Conservation (phyloP, 2,888 invertebrate genomes). For the Eristalis pertinax region DNA sequence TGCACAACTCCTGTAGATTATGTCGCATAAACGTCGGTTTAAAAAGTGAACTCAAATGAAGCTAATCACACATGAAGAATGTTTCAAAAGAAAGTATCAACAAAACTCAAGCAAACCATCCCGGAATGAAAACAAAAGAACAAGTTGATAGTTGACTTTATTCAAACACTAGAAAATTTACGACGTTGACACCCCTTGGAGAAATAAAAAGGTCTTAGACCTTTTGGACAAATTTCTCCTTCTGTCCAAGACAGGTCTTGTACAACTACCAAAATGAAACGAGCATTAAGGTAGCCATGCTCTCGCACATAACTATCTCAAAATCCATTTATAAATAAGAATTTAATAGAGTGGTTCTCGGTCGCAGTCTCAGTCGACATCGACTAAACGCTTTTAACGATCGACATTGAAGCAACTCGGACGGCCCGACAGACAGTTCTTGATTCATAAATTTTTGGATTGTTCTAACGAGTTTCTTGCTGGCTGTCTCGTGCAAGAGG, state of each 20-base stretch:
- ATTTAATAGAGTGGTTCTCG: not conserved
- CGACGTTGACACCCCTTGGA: not conserved
- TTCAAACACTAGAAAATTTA: not conserved
- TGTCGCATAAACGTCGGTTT: too few relatives aligned
- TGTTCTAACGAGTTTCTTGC: not conserved
- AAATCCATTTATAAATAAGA: slow-evolving; percentile 1
- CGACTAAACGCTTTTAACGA: not conserved
- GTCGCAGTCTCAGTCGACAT: not conserved
- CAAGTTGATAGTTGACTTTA: not conserved
- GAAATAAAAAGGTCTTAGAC: not conserved
- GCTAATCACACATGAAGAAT: not conserved
- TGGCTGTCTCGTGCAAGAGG: not conserved
- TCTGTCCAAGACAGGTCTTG: not conserved
- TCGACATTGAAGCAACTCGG: not conserved
- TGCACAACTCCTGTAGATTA: too few relatives aligned
- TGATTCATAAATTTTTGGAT: not conserved
- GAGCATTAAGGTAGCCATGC: not conserved
- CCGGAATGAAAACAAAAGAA: not conserved
- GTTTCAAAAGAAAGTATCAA: not conserved
- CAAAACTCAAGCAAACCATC: not conserved
- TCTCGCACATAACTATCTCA: not conserved
- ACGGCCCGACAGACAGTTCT: not conserved
- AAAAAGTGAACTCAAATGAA: too few relatives aligned
- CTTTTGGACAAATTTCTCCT: not conserved
- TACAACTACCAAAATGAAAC: not conserved